Evolutionary conservation across 2,113 vertebrate genomes (phyloP).

Genomic region (Anser cygnoides): DNA sequence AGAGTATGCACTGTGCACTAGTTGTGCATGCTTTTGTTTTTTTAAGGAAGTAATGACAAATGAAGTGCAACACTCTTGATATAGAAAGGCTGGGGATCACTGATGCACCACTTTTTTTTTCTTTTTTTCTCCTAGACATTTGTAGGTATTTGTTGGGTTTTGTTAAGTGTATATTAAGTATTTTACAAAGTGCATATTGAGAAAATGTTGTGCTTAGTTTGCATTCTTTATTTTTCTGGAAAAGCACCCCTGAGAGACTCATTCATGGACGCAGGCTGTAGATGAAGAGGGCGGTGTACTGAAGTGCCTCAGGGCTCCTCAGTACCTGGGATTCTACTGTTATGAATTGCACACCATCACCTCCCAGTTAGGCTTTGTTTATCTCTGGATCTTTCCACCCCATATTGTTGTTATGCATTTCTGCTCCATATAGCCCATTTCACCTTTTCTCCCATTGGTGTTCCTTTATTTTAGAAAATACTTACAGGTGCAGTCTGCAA

Average conservation of each 20-base stretch:
- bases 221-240: background rate
- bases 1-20: background rate
- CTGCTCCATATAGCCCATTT: background rate
- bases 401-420: background rate
- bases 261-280: background rate
- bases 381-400: background rate
- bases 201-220: background rate
- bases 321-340: background rate
- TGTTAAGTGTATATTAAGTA: background rate
- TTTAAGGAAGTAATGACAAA: background rate
- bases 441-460: background rate
- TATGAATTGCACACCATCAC: background rate
- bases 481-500: background rate
- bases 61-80: background rate
- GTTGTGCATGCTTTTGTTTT: background rate
- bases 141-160: background rate
- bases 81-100: background rate
- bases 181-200: background rate
- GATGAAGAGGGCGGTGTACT: background rate
- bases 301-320: background rate
- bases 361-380: background rate
- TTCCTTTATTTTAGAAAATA: background rate
- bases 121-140: background rate
- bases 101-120: background rate
- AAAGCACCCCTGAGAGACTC: background rate